Percentiles rank a stretch among this genome's conserved stretches.
Evolutionary conservation across 2,888 invertebrate genomes (phyloP).

Genomic region (Halictus ligatus): DNA sequence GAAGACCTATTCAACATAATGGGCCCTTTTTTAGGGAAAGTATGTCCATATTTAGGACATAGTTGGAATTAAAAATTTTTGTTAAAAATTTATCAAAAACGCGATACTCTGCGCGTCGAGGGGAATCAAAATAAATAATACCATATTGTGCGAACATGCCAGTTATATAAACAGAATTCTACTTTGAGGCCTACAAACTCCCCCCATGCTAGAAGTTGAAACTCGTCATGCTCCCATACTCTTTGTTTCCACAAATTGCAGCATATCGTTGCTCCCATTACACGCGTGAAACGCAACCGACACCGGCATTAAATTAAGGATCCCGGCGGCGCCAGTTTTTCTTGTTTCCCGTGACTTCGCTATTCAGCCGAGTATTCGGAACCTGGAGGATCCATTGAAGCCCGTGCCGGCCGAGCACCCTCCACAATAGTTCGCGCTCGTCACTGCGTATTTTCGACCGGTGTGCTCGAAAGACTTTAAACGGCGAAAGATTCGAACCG

Average conservation of each 20-base stretch:
- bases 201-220: not conserved
- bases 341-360: not conserved
- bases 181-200: not conserved
- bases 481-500: conserved; percentile 18
- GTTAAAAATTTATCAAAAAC: too few species aligned
- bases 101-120: too few species aligned
- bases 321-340: not conserved
- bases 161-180: not conserved
- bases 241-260: not conserved
- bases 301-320: not conserved
- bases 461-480: not conserved
- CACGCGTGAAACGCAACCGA: not conserved
- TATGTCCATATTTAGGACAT: too few species aligned
- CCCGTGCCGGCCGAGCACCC: not conserved
- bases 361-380: not conserved
- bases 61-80: too few species aligned
- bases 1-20: too few species aligned
- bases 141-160: too few species aligned
- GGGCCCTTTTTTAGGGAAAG: too few species aligned
- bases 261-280: not conserved
- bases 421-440: conserved; percentile 19
- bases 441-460: conserved; percentile 2
- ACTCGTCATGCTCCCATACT: not conserved
- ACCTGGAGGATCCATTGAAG: not conserved
- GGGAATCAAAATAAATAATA: too few species aligned